These are phyloP conservation scores for Scaptomyza parva DNA, from an alignment of 2,888 invertebrate genomes.

Conservation along the genomic window DNA sequence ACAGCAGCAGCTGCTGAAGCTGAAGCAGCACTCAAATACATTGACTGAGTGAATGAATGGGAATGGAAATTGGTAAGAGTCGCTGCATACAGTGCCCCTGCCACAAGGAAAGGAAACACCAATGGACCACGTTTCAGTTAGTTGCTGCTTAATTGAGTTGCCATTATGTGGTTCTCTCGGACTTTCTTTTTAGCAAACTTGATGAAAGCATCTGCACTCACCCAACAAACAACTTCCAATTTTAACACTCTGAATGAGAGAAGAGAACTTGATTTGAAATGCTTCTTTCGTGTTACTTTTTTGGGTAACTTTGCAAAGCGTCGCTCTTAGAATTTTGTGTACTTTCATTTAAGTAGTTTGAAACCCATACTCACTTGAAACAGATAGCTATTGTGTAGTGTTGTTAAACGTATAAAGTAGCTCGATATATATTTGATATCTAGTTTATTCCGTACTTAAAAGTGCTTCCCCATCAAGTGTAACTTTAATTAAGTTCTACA, in stretches of 20 bases:
- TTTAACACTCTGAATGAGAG: neutral
- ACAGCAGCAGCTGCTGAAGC: neutral
- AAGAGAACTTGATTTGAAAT: constrained; percentile 38
- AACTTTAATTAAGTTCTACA: neutral
- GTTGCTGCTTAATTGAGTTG: constrained; percentile 75
- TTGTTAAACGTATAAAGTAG: too few relatives aligned
- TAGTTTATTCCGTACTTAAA: too few relatives aligned
- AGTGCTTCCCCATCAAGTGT: neutral
- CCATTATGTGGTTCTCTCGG: constrained; percentile 63
- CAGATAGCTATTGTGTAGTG: too few relatives aligned
- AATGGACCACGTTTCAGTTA: constrained; percentile 52
- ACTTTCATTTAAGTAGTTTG: neutral
- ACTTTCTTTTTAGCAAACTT: constrained; percentile 6
- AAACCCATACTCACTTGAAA: too few relatives aligned
- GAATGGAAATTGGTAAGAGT: constrained; percentile 59
- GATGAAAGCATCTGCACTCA: constrained; percentile 42
- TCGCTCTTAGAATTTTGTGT: neutral
- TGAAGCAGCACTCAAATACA: constrained; percentile 39
- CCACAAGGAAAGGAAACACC: constrained; percentile 53
- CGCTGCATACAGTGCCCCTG: constrained; percentile 9
- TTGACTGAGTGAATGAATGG: constrained; percentile 29
- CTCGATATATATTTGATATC: too few relatives aligned
- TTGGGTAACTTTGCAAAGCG: constrained; percentile 25
- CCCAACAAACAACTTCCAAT: constrained; percentile 13
- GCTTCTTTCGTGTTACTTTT: constrained; percentile 37